Base-by-base conservation (phyloP, 2,797 vertebrate genomes). In the Scyliorhinus canicula region DNA sequence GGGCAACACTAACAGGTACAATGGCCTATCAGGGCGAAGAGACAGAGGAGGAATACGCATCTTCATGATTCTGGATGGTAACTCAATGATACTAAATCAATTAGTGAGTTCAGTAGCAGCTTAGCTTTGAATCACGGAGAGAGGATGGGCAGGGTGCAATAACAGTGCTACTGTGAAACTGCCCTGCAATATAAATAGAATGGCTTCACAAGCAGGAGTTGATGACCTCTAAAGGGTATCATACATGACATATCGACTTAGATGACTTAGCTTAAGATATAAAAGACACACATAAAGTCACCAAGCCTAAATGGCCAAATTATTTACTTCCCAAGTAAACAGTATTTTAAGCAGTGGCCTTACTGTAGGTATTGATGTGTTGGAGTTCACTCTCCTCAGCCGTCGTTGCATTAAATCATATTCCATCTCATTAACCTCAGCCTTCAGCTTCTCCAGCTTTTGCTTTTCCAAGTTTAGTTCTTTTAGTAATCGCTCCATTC, bases 401-500 rank as follows among this genome's bases (percentile, higher is more conserved):
- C 99, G 98, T 96, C 99, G 98, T 97, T 99, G 99, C 97, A 99
- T 98, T 95, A 98, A 98, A 69, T 99, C 98, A 60, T 99, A 98
- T 96, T 99, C 99, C 99, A 99, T 99, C 95, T 98, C 97, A 95
- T 99, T 99, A 95, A 99, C 99, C 95, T 99, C 98, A 0, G 97
- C 96, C 96, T 99, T 99, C 96, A 99, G 96, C 60, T 97, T 98
- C 95, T 99, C 99, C 24, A 99, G 97, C 95, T 99, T 99, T 96
- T 99, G 98, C 95, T 97, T 98, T 97, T 99, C 98, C 96, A 98
- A 95, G 96, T 97, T 97, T 96, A 99, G 97, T 50, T 99, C 99
- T 97, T 99, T 99, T 97, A 98, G 96, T 96, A 99, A 97, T 95
- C 99, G 98, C 97, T 99, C 99, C 99, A 99, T 99, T 96, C 99